Evolutionary conservation across 2,113 vertebrate species (phyloP).

Genomic region (Indicator indicator): DNA sequence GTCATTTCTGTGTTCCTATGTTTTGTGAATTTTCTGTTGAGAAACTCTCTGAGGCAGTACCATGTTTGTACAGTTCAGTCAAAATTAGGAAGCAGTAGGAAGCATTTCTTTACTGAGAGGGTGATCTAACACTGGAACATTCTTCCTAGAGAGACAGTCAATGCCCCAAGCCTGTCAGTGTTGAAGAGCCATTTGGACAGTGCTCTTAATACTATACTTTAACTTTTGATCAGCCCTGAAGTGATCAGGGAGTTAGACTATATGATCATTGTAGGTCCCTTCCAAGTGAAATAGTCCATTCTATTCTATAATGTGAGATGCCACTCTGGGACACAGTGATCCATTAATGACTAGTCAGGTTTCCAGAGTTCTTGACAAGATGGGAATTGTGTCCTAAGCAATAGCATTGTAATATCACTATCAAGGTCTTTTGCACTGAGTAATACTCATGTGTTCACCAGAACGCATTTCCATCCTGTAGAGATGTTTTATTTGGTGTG

Average conservation of each 20-base stretch:
- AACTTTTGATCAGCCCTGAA: not conserved
- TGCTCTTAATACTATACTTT: not conserved
- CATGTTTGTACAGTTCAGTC: not conserved
- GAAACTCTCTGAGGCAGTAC: not conserved
- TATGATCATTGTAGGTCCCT: accelerated
- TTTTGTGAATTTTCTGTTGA: not conserved
- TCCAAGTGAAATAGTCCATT: not conserved
- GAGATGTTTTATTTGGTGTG: not conserved
- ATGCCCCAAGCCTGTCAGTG: not conserved
- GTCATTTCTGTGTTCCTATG: not conserved
- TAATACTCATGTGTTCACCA: not conserved
- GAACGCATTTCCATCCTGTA: not conserved
- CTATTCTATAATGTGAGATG: not conserved
- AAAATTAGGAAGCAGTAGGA: not conserved
- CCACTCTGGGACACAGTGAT: not conserved
- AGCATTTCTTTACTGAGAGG: not conserved
- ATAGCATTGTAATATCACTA: not conserved
- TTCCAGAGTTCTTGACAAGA: not conserved
- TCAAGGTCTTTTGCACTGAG: not conserved
- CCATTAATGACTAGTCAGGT: not conserved
- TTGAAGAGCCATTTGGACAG: not conserved
- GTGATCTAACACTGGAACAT: not conserved
- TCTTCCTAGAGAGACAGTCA: not conserved
- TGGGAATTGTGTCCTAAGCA: not conserved
- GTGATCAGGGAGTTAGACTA: not conserved